phyloP scores from a whole-genome alignment of 2,113 vertebrate genomes.

The Catagonus wagneri region DNA sequence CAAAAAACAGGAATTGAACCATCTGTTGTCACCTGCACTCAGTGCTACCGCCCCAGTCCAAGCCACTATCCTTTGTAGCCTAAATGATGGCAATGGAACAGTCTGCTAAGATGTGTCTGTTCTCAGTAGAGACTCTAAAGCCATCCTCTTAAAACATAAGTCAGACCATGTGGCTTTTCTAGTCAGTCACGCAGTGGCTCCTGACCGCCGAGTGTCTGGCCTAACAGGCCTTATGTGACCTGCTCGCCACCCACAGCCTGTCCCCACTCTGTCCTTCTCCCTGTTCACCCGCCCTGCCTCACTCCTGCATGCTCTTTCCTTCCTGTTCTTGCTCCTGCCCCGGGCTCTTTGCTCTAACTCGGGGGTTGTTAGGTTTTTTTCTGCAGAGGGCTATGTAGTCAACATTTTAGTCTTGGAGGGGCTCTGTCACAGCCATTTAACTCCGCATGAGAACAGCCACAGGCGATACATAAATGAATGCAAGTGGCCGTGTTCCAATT shows the following conservation, averaged over 20 bases:
- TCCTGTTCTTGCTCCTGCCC: background rate
- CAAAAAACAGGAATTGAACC: too few species aligned
- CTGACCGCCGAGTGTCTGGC: background rate
- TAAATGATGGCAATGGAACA: background rate
- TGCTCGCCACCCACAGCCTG: fast-evolving
- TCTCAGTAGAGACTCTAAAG: background rate
- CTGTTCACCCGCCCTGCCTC: fast-evolving
- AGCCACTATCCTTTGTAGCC: background rate
- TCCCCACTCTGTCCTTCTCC: background rate
- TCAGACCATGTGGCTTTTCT: background rate
- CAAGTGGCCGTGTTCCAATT: background rate
- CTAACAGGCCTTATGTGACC: background rate
- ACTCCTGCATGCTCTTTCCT: background rate
- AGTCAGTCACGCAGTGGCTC: background rate
- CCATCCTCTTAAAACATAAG: background rate
- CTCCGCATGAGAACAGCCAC: background rate
- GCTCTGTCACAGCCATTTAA: background rate
- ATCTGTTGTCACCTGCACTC: background rate
- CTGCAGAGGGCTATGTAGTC: background rate
- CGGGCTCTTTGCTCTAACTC: background rate
- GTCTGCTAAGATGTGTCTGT: background rate
- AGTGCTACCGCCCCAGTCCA: background rate
- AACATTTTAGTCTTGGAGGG: background rate
- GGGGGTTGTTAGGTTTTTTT: background rate
- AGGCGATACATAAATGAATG: background rate